A percentile compares a stretch with the other conserved stretches of the same genome.
phyloP scores from a whole-genome alignment of 2,113 vertebrate species.

The Prietella phreatophila region DNA sequence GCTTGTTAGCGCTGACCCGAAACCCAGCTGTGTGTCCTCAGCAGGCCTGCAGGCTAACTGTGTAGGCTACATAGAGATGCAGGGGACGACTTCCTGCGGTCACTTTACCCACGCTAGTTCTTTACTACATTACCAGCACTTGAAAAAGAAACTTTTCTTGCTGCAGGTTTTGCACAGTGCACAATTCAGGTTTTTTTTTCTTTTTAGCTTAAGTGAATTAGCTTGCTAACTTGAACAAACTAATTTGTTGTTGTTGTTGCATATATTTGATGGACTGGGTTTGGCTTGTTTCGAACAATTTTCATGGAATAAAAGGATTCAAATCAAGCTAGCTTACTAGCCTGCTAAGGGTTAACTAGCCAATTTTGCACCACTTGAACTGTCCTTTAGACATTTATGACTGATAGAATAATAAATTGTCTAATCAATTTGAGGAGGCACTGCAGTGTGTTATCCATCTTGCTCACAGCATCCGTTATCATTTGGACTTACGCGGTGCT shows the following conservation, averaged over 20 bases:
- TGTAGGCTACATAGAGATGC: constrained; percentile 22
- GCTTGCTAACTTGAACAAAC: neutral
- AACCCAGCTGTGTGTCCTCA: constrained; percentile 61
- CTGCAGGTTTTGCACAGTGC: neutral
- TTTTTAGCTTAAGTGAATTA: neutral
- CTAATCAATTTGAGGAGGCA: constrained; percentile 61
- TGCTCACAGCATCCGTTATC: neutral
- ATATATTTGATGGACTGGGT: neutral
- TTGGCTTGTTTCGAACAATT: neutral
- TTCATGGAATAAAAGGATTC: neutral
- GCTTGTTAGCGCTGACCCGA: constrained; percentile 65
- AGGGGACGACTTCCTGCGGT: neutral
- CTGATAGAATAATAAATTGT: constrained; percentile 45
- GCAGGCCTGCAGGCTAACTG: constrained; percentile 60
- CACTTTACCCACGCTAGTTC: neutral
- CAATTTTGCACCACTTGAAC: neutral
- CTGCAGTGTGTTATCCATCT: constrained; percentile 61
- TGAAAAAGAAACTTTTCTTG: neutral
- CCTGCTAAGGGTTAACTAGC: neutral
- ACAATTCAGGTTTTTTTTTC: neutral
- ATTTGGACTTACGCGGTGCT: neutral
- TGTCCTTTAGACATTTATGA: constrained; percentile 43
- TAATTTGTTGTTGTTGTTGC: neutral
- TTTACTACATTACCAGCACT: constrained; percentile 1
- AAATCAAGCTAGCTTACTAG: neutral